Conservation (phyloP, 2,888 invertebrate genomes). For the Pachydiplax longipennis region DNA sequence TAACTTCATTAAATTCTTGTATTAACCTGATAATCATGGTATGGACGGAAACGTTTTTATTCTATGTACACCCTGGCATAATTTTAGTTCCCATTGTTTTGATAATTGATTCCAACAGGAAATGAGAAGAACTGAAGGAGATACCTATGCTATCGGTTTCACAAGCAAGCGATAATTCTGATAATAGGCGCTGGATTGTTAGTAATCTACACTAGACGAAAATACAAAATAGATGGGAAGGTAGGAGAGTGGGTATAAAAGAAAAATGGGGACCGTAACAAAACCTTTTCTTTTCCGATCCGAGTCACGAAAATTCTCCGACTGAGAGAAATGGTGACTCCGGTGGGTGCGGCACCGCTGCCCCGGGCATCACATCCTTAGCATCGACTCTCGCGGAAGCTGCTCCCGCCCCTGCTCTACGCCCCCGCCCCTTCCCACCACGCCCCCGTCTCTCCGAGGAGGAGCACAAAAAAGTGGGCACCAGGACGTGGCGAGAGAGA, state of each 20-base stretch:
- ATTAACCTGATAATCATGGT: no score
- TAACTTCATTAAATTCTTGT: no score
- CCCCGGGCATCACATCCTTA: background rate
- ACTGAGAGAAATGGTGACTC: background rate
- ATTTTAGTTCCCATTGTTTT: no score
- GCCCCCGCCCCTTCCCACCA: background rate
- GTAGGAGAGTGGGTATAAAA: background rate
- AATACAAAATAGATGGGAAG: background rate
- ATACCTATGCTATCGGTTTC: no score
- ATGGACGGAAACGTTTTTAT: no score
- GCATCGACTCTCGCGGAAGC: slow-evolving; percentile 23
- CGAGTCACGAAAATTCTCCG: background rate
- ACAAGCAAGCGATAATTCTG: no score
- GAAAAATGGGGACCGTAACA: background rate
- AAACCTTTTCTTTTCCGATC: background rate
- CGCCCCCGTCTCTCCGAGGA: background rate
- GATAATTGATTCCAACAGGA: no score
- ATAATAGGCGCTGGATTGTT: no score
- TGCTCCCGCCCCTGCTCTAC: background rate
- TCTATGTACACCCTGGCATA: no score
- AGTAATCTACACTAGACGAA: no score
- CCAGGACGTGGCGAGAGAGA: background rate
- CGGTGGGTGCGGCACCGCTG: slow-evolving; percentile 27
- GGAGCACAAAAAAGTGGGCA: slow-evolving; percentile 29
- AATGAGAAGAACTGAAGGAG: no score